phyloP scores from a whole-genome alignment of 2,113 vertebrate genomes.

The Arothron firmamentum region DNA sequence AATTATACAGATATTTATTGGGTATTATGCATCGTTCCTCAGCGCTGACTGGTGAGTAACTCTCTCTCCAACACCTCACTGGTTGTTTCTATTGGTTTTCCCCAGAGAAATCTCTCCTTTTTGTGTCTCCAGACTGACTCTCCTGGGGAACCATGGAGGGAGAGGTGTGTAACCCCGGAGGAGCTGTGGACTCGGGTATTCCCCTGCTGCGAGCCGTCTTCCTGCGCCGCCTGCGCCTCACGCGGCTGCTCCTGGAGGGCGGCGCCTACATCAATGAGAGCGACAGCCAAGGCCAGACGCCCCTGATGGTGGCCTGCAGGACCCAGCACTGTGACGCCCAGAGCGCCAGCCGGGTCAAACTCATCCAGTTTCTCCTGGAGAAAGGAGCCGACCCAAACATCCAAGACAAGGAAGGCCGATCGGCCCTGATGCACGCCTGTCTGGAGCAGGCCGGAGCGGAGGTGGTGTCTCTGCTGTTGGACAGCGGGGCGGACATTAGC shows the following conservation, averaged over 20 bases:
- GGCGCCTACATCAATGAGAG: constrained; percentile 92
- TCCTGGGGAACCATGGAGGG: constrained; percentile 42
- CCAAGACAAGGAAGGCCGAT: constrained; percentile 89
- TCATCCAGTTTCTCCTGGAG: constrained; percentile 89
- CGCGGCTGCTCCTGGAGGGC: constrained; percentile 86
- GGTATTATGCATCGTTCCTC: too few relatives aligned
- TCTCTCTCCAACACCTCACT: background rate
- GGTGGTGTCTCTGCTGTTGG: constrained; percentile 82
- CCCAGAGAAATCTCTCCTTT: constrained; percentile 18
- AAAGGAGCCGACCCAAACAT: constrained; percentile 92
- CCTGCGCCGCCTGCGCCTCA: constrained; percentile 85
- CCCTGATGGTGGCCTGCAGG: constrained; percentile 88
- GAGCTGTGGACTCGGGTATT: constrained; percentile 67
- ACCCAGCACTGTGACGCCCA: constrained; percentile 81
- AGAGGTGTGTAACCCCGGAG: constrained; percentile 21
- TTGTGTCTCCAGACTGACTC: background rate
- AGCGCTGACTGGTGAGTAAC: too few relatives aligned
- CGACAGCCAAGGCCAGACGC: constrained; percentile 85
- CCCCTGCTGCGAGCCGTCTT: constrained; percentile 89
- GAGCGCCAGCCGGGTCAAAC: constrained; percentile 82
- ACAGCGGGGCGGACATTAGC: constrained; percentile 81
- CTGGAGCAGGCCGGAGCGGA: constrained; percentile 78
- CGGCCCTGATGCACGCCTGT: constrained; percentile 90
- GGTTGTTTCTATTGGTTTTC: background rate
- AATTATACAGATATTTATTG: too few relatives aligned